Evolutionary conservation across 1,140 invertebrate species (phyloP).

Genomic region (Hylaeus volcanicus): DNA sequence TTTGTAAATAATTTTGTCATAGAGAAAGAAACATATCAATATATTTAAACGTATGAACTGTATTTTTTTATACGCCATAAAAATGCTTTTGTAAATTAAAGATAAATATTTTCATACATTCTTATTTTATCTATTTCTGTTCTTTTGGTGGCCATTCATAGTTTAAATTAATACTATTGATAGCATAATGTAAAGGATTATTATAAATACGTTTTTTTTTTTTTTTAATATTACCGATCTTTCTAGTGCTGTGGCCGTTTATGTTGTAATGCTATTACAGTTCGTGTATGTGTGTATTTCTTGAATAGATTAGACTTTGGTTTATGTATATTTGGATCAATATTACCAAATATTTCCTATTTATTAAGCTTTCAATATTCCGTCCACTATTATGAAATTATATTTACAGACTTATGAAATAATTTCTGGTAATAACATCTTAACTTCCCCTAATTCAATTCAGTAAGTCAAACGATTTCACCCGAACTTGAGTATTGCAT

Average conservation of each 20-base stretch:
- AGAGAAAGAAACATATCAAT: conserved; percentile 4
- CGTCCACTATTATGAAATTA: no score
- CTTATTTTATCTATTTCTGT: conserved; percentile 13
- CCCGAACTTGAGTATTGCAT: no score
- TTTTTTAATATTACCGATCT: background rate
- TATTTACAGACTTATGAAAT: no score
- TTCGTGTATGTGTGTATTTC: background rate
- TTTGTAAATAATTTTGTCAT: conserved; percentile 5
- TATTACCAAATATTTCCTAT: no score
- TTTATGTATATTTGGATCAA: background rate
- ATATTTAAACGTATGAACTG: conserved; percentile 3
- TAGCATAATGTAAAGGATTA: background rate
- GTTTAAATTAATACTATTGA: background rate
- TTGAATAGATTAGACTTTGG: background rate
- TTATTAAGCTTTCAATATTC: no score
- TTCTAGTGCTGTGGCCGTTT: background rate
- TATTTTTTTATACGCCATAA: conserved; percentile 18
- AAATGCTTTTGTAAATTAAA: conserved; percentile 19
- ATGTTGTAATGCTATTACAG: background rate
- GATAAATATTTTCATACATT: conserved; percentile 38
- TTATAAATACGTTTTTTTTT: background rate
- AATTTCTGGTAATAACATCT: no score
- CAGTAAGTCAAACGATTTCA: no score
- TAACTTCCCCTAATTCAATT: no score
- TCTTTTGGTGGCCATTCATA: background rate